These are phyloP conservation scores for Bombyx huttoni DNA, from an alignment of 2,888 invertebrate genomes.

Conservation along the genomic window DNA sequence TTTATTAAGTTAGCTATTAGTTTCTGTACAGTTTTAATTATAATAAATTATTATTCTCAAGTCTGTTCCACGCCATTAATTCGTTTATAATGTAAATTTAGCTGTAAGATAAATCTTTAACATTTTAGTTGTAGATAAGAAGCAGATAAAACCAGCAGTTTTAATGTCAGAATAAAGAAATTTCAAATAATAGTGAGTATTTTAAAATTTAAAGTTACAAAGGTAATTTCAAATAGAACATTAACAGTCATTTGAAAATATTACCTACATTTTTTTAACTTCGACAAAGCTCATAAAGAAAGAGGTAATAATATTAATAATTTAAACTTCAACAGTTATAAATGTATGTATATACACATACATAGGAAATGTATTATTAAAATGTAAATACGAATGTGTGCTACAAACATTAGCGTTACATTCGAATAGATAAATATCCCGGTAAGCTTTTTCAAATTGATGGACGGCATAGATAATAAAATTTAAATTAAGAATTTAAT, in stretches of 20 bases:
- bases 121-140: too few relatives aligned
- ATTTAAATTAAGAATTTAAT: conserved; percentile 6
- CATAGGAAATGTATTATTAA: not conserved
- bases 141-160: too few relatives aligned
- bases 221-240: too few relatives aligned
- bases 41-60: not conserved
- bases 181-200: too few relatives aligned
- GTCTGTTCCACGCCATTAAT: too few relatives aligned
- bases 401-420: not conserved
- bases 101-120: too few relatives aligned
- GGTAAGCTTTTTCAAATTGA: conserved; percentile 2
- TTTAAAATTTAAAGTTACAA: too few relatives aligned
- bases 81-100: too few relatives aligned
- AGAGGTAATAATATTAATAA: not conserved
- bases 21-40: not conserved
- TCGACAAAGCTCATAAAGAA: not conserved
- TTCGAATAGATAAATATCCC: not conserved
- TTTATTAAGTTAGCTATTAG: not conserved
- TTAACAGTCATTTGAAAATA: not conserved
- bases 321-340: not conserved
- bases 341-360: not conserved
- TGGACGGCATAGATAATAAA: conserved; percentile 3
- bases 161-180: too few relatives aligned
- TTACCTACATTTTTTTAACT: not conserved
- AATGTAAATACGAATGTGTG: not conserved